Conservation (phyloP, 2,113 vertebrate species). For the Pseudonaja textilis region DNA sequence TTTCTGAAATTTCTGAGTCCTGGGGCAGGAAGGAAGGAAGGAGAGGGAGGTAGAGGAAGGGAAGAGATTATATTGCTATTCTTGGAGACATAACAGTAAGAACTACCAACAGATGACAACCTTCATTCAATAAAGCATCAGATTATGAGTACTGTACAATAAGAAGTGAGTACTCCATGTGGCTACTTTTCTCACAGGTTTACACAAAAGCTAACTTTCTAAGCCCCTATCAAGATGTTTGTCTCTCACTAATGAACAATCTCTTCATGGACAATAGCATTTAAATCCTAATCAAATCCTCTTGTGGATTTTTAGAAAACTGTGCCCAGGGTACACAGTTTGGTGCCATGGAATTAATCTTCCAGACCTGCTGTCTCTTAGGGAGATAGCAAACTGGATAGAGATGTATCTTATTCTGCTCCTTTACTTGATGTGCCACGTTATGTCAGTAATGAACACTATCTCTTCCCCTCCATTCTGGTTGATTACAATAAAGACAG, state of each 20-base stretch:
- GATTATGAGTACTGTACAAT: not conserved
- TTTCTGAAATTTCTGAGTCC: not conserved
- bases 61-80: not conserved
- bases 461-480: not conserved
- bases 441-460: rapidly evolving
- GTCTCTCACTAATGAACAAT: not conserved
- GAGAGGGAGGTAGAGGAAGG: too few species aligned
- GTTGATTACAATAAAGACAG: not conserved
- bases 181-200: not conserved
- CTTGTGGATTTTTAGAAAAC: not conserved
- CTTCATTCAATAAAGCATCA: too few species aligned
- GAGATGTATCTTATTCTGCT: not conserved
- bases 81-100: not conserved
- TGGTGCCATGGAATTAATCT: slow-evolving; percentile 1
- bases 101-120: not conserved
- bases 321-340: not conserved
- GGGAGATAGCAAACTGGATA: slow-evolving; percentile 1
- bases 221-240: not conserved
- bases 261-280: slow-evolving; percentile 2
- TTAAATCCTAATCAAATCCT: slow-evolving; percentile 19
- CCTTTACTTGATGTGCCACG: not conserved
- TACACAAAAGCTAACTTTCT: not conserved
- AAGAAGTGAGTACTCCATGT: not conserved
- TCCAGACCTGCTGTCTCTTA: not conserved
- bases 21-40: not conserved